Evolutionary conservation across 2,113 vertebrate species (phyloP), one percentile per base, ranked within the genome.

Genomic region (Coracopsis vasa): DNA sequence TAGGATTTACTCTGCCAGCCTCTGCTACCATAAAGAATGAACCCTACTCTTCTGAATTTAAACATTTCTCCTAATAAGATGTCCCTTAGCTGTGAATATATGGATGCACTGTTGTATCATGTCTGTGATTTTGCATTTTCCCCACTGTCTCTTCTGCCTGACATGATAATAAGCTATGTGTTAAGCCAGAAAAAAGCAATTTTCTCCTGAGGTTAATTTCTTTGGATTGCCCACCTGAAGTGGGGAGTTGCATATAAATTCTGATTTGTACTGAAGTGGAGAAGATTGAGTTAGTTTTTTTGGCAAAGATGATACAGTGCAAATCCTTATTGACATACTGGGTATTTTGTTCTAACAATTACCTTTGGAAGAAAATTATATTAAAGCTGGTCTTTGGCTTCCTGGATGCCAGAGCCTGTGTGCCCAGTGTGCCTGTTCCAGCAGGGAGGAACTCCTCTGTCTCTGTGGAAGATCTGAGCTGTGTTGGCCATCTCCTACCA

Each of bases 121-220:
- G 65, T 3, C 83, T 79, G 58, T n/a, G 87, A 61, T 90, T 96
- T 92, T 86, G 87, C 91, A 93, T 93, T 97, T 95, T 78, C 90
- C 93, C 94, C 78, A 90, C 88, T 41, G 77, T 60, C 91, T 97
- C 94, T 69, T 94, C 95, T 97, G 86, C 77, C 91, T 92, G 88
- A 94, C 93, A 87, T 87, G 95, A 91, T 96, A 96, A 97, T 96
- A 81, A 96, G 90, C 87, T 83, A 64, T 28, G 88, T 95, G 94
- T 89, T 97, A 95, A 90, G 54, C 93, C 87, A 97, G 95, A 93
- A 94, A 79, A 96, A 97, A 94, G 80, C 86, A 97, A 95, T 97
- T 97, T 98, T 97, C 95, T 96, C 66, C 88, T 94, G 88, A 96
- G 83, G 82, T 95, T 96, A 92, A 96, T 97, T 96, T 95, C 89